Percentiles rank a stretch among this genome's conserved stretches.
Conservation (phyloP, 2,797 vertebrate genomes). For the Tokudaia tokunoshimensis region DNA sequence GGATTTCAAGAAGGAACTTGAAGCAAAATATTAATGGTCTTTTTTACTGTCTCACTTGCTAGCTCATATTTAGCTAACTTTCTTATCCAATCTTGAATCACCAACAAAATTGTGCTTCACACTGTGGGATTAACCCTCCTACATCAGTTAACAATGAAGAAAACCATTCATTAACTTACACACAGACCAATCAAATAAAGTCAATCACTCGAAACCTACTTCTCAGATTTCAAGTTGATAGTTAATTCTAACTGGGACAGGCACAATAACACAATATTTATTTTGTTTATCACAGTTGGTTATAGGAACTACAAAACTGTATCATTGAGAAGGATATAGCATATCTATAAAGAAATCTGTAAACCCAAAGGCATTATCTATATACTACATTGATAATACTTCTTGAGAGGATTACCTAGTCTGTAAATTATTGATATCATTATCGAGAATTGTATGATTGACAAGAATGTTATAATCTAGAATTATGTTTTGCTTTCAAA, state of each 20-base stretch:
- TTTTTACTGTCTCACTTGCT: not conserved
- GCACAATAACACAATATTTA: conserved; percentile 72
- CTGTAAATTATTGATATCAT: not conserved
- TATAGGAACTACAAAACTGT: conserved; percentile 81
- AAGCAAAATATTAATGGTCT: not conserved
- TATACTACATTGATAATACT: not conserved
- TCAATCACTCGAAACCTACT: not conserved
- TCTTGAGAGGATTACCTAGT: not conserved
- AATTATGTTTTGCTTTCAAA: not conserved
- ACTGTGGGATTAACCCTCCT: not conserved
- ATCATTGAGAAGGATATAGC: conserved; percentile 54
- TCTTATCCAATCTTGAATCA: not conserved
- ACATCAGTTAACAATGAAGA: not conserved
- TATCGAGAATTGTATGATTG: not conserved
- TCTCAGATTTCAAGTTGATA: not conserved
- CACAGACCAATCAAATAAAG: not conserved
- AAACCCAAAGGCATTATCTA: not conserved
- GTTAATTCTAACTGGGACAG: not conserved
- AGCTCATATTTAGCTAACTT: not conserved
- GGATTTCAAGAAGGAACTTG: not conserved
- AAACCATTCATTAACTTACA: not conserved
- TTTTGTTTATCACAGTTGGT: conserved; percentile 72
- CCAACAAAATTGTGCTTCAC: not conserved
- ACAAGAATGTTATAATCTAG: not conserved
- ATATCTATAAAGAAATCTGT: not conserved